Evolutionary conservation across 2,797 vertebrate species (phyloP).

Genomic region (Myotis myotis): DNA sequence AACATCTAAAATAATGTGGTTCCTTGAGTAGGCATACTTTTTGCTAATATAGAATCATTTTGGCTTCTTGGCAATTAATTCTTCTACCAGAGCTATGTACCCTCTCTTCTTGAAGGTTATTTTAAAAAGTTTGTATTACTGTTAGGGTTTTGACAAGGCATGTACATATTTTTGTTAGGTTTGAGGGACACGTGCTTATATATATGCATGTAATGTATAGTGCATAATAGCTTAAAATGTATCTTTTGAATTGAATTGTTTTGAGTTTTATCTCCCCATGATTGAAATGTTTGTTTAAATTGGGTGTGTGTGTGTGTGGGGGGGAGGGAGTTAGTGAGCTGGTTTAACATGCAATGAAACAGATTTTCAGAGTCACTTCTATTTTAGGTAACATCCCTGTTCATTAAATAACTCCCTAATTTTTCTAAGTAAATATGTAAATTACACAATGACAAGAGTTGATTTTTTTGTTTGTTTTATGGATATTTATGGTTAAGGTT

Average conservation of each 20-base stretch:
- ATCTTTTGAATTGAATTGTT: constrained; percentile 8
- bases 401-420: not conserved
- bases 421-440: constrained; percentile 6
- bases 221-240: not conserved
- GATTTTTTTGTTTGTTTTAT: not conserved
- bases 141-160: constrained; percentile 5
- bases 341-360: constrained; percentile 21
- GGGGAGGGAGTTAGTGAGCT: not conserved
- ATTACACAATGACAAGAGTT: not conserved
- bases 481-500: not conserved
- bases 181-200: not conserved
- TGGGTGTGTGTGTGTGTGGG: not conserved
- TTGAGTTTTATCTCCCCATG: not conserved
- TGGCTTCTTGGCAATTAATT: not conserved
- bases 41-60: not conserved
- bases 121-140: constrained; percentile 41
- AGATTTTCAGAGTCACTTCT: not conserved
- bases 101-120: not conserved
- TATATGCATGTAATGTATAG: not conserved
- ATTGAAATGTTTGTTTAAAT: constrained; percentile 8
- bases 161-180: not conserved
- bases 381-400: not conserved
- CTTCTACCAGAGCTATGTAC: not conserved
- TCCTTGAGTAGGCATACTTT: not conserved
- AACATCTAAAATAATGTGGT: not conserved